phyloP scores from a whole-genome alignment of 2,113 vertebrate species.

The Alectura lathami region DNA sequence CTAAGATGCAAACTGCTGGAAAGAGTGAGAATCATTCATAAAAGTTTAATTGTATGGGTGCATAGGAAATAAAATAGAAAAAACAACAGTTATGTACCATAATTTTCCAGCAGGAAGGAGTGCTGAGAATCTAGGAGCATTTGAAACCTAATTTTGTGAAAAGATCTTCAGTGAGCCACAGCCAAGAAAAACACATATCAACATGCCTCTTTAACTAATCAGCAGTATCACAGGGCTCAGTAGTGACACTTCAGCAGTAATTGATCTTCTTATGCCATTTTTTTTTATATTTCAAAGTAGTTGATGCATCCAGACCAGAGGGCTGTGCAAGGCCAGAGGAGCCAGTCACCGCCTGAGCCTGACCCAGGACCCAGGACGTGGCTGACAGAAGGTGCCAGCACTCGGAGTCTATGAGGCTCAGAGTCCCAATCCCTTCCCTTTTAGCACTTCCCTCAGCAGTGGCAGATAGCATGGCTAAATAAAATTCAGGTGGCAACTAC shows the following conservation, averaged over 20 bases:
- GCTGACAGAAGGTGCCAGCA: not conserved
- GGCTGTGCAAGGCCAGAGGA: not conserved
- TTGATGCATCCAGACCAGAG: not conserved
- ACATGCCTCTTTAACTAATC: slow-evolving; percentile 23
- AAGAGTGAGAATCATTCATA: not conserved
- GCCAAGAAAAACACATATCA: not conserved
- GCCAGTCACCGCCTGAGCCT: not conserved
- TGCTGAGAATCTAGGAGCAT: not conserved
- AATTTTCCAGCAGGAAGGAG: not conserved
- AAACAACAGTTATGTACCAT: not conserved
- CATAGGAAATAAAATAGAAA: not conserved
- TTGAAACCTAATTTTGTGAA: not conserved
- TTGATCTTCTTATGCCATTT: slow-evolving; percentile 24
- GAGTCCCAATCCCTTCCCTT: not conserved
- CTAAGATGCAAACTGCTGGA: not conserved
- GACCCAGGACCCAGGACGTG: not conserved
- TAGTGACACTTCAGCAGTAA: slow-evolving; percentile 19
- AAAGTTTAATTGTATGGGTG: not conserved
- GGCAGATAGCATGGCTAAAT: not conserved
- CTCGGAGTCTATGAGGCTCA: not conserved
- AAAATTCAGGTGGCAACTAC: not conserved
- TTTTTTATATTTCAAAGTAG: not conserved
- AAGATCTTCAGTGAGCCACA: not conserved
- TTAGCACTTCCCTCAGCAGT: not conserved
- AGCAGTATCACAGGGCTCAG: slow-evolving; percentile 13